Percentiles rank a stretch among this genome's conserved stretches.
Evolutionary conservation across 1,140 invertebrate species (phyloP).

Genomic region (Apis dorsata): DNA sequence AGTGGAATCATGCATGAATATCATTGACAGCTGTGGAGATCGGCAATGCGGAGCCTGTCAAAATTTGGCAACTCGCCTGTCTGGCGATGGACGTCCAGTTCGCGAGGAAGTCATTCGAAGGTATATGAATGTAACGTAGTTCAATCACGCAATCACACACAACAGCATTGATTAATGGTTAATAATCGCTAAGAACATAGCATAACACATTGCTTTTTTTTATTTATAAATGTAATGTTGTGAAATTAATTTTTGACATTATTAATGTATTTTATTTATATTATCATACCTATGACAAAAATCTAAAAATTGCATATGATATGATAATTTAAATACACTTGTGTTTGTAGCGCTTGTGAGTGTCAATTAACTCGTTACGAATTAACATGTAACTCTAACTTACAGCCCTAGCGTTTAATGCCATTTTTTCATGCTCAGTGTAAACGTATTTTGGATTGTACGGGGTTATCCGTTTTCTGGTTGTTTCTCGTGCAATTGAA

Average conservation of each 20-base stretch:
- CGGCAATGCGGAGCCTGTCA: slow-evolving; percentile 78
- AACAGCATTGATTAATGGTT: slow-evolving; percentile 17
- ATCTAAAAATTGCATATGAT: background rate
- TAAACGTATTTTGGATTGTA: slow-evolving; percentile 5
- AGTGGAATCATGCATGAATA: slow-evolving; percentile 76
- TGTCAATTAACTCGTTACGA: slow-evolving; percentile 21
- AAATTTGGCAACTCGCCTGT: slow-evolving; percentile 77
- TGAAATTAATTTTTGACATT: background rate
- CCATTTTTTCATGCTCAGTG: slow-evolving; percentile 23
- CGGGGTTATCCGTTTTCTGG: background rate
- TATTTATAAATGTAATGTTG: background rate
- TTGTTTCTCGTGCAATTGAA: background rate
- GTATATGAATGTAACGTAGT: slow-evolving; percentile 70
- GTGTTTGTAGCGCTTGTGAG: slow-evolving; percentile 29
- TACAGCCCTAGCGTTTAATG: slow-evolving; percentile 28
- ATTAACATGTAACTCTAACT: slow-evolving; percentile 27
- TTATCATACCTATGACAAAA: background rate
- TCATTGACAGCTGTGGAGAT: slow-evolving; percentile 78
- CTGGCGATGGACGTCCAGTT: slow-evolving; percentile 76
- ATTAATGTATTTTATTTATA: background rate
- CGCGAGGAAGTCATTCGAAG: slow-evolving; percentile 77
- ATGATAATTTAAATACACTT: slow-evolving; percentile 7
- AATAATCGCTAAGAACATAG: slow-evolving; percentile 21
- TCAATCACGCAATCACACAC: slow-evolving; percentile 61
- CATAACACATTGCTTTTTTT: background rate